Evolutionary conservation across 2,888 invertebrate genomes (phyloP).

Genomic region (Thera obeliscata): DNA sequence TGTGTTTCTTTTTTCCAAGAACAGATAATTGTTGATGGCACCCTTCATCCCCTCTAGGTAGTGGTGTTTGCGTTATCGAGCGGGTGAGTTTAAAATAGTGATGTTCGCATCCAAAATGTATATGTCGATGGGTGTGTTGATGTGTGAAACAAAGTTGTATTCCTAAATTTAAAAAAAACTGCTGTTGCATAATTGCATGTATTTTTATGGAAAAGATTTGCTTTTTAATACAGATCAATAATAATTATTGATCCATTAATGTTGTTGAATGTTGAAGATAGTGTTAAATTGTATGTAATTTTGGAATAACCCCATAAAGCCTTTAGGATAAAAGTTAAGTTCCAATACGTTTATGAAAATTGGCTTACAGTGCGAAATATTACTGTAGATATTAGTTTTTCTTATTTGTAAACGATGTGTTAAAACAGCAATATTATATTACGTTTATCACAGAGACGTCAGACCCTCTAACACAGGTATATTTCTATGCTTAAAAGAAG

Average conservation of each 20-base stretch:
- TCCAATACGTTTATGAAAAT: constrained; percentile 55
- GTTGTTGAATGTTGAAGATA: constrained; percentile 76
- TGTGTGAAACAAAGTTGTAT: constrained; percentile 28
- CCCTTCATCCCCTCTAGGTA: neutral
- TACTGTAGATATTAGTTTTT: constrained; percentile 36
- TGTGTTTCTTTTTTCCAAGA: no score
- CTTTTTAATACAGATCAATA: constrained; percentile 39
- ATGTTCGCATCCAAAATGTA: constrained; percentile 29
- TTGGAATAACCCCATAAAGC: constrained; percentile 62
- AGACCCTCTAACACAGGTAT: no score
- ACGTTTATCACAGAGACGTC: neutral
- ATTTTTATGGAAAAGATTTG: constrained; percentile 38
- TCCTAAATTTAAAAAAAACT: constrained; percentile 15
- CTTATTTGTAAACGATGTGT: constrained; percentile 29
- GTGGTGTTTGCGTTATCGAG: constrained; percentile 33
- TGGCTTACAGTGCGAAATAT: constrained; percentile 62
- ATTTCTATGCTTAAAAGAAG: no score
- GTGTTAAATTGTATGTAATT: constrained; percentile 74
- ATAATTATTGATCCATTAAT: constrained; percentile 60
- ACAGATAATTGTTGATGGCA: no score
- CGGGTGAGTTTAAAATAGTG: constrained; percentile 32
- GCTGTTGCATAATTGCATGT: constrained; percentile 34
- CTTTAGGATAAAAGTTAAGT: constrained; percentile 59
- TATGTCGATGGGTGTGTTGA: constrained; percentile 33
- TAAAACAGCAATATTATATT: neutral